These are phyloP conservation scores for Ecliptopera silaceata DNA, from an alignment of 2,888 invertebrate genomes.

Conservation along the genomic window DNA sequence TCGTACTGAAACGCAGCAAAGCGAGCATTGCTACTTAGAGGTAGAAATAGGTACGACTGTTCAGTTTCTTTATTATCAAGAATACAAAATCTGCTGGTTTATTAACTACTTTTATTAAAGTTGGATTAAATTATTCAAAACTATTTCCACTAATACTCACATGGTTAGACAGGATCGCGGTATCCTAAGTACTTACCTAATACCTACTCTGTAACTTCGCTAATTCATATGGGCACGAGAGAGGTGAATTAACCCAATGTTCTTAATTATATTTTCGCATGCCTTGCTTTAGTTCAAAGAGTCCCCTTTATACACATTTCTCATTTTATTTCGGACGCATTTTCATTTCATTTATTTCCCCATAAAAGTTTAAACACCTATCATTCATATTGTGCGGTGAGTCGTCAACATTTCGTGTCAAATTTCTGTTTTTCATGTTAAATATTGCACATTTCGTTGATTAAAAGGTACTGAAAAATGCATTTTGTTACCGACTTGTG, in stretches of 20 bases:
- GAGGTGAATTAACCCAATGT: conserved; percentile 77
- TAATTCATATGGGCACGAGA: conserved; percentile 78
- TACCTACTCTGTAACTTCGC: conserved; percentile 60
- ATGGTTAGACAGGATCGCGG: conserved; percentile 46
- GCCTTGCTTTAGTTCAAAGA: conserved; percentile 76
- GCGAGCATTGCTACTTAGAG: too few species aligned
- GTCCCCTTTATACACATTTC: conserved; percentile 60
- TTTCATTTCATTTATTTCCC: conserved; percentile 45
- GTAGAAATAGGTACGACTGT: too few species aligned
- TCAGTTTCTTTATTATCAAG: too few species aligned
- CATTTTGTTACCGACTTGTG: too few species aligned
- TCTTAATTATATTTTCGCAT: conserved; percentile 81
- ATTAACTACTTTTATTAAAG: too few species aligned
- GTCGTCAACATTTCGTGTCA: conserved; percentile 3
- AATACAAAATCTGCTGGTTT: too few species aligned
- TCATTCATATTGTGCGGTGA: conserved; percentile 10
- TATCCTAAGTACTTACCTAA: conserved; percentile 34
- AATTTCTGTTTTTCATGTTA: conserved; percentile 2
- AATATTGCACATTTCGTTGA: background rate
- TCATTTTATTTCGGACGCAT: conserved; percentile 48
- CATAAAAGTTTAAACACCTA: conserved; percentile 39
- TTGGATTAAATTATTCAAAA: conserved; percentile 11
- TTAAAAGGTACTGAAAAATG: background rate
- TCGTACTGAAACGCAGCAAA: too few species aligned
- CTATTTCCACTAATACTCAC: conserved; percentile 18